A percentile compares a stretch with the other conserved stretches of the same genome.
Evolutionary conservation across 2,888 invertebrate genomes (phyloP).

Genomic region (Ectemnius lituratus): DNA sequence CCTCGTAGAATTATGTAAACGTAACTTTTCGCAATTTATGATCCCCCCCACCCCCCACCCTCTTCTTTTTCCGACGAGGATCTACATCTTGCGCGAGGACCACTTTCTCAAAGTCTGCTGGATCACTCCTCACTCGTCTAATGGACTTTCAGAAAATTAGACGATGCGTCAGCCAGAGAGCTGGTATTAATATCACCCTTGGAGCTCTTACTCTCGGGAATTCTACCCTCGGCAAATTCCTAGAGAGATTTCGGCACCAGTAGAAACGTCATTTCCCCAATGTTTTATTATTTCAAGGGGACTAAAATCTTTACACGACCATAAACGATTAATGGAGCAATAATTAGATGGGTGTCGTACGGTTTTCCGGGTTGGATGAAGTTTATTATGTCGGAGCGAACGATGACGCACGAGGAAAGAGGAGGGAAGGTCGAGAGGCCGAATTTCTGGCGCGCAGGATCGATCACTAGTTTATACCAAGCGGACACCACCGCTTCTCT

Average conservation of each 20-base stretch:
- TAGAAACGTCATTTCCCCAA: background rate
- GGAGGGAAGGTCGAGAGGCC: background rate
- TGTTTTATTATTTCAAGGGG: background rate
- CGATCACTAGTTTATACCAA: background rate
- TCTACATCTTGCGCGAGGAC: constrained; percentile 41
- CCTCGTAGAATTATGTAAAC: too few species aligned
- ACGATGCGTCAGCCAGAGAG: constrained; percentile 67
- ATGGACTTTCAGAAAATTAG: constrained; percentile 71
- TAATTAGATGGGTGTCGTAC: background rate
- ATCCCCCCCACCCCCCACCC: too few species aligned
- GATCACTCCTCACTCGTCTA: constrained; percentile 53
- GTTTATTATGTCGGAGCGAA: background rate
- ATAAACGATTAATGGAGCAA: background rate
- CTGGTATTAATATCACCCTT: constrained; percentile 60
- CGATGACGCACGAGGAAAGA: background rate
- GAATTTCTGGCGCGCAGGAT: too few species aligned
- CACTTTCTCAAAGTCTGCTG: constrained; percentile 35
- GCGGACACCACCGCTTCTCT: background rate
- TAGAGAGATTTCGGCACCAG: background rate
- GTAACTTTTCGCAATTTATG: too few species aligned
- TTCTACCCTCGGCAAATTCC: background rate
- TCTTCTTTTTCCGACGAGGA: background rate
- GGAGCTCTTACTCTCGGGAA: background rate
- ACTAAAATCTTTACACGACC: background rate
- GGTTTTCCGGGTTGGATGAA: background rate